These are phyloP conservation scores for Thalassarche chlororhynchos DNA, from an alignment of 2,113 vertebrate species.

Conservation along the genomic window DNA sequence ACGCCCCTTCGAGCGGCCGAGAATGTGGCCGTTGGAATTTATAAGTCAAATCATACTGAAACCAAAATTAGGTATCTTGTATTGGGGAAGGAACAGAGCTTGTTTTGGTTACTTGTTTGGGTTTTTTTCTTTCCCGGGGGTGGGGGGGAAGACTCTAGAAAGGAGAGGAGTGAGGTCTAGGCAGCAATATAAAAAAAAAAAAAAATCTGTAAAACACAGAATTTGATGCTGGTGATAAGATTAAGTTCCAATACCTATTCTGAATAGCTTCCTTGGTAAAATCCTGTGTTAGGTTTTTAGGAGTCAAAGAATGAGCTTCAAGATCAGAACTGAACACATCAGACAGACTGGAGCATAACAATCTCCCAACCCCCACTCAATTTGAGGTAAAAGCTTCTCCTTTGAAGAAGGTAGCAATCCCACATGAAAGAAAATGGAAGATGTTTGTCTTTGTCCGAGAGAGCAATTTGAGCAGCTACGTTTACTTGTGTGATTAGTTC, in stretches of 20 bases:
- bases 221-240: not conserved
- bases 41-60: not conserved
- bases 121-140: not conserved
- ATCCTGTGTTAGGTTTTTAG: not conserved
- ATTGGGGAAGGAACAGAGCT: not conserved
- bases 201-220: not conserved
- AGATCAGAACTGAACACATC: not conserved
- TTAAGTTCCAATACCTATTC: not conserved
- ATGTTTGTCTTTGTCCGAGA: constrained; percentile 50
- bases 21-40: constrained; percentile 26
- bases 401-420: constrained; percentile 62
- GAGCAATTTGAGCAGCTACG: not conserved
- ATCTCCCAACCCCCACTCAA: constrained; percentile 9
- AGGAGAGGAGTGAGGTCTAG: not conserved
- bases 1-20: not conserved
- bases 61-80: not conserved
- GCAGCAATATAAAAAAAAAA: not conserved
- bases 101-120: not conserved
- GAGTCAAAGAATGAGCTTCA: not conserved
- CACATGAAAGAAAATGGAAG: constrained; percentile 68
- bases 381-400: constrained; percentile 51
- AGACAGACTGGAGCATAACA: constrained; percentile 8
- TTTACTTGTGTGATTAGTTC: constrained; percentile 5
- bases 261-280: not conserved
- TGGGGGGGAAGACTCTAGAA: not conserved